Conservation (phyloP, 2,888 invertebrate species). For the Sminthurinus aureus region DNA sequence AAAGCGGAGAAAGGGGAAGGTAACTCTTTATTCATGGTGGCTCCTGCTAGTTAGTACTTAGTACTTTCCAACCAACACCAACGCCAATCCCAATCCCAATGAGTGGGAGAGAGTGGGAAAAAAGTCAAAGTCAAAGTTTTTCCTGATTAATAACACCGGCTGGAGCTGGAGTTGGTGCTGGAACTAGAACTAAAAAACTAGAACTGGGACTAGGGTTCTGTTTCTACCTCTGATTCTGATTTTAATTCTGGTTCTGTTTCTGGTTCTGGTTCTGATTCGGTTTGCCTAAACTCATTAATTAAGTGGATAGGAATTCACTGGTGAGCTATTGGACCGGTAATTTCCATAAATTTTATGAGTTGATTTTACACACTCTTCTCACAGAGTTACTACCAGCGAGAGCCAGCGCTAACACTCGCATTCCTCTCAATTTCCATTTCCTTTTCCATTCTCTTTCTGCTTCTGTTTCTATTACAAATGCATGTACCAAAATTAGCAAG, state of each 20-base stretch:
- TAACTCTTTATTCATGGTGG: no score
- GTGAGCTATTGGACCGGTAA: background rate
- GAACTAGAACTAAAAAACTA: no score
- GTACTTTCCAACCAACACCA: no score
- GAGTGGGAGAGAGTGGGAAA: background rate
- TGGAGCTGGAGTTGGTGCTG: background rate
- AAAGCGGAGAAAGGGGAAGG: no score
- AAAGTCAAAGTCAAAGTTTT: background rate
- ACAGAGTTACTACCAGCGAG: no score
- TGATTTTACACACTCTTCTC: background rate
- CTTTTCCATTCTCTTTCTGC: no score
- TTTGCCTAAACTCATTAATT: slow-evolving; percentile 22
- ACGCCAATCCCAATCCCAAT: background rate
- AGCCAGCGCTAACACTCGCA: background rate
- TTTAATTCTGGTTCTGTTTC: no score
- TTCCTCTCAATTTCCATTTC: background rate
- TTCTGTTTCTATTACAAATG: no score
- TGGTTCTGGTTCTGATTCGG: background rate
- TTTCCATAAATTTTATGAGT: slow-evolving; percentile 9
- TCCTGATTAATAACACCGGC: slow-evolving; percentile 16
- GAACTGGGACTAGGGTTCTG: no score
- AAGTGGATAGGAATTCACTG: background rate
- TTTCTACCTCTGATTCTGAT: no score
- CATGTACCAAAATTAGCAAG: no score
- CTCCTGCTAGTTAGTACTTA: no score